Base-by-base conservation (phyloP, 2,888 invertebrate genomes). In the Agrochola lota region DNA sequence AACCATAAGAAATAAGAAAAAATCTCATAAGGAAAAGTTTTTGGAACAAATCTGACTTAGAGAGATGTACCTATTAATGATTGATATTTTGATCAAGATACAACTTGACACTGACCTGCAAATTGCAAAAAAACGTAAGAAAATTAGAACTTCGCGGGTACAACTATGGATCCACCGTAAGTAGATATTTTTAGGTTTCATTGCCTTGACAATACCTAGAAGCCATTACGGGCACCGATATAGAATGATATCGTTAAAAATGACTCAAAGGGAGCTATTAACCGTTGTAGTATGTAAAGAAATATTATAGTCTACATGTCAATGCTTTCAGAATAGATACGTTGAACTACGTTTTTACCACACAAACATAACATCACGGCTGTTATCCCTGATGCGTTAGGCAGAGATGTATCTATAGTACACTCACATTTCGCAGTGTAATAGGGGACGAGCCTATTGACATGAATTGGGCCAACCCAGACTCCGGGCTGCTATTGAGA, bases 171-270 rank as follows among this genome's bases (percentile, higher is more conserved):
- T 43, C 43, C 43, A 43, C 9, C 11, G 7, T 55, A 35, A 17
- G 15, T 40, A n/a, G 43, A 43, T 46, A 26, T 78, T 81, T 71
- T 52, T 64, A 64, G 30, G 6, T 12, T 49, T n/a, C 57, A 57
- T 74, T 81, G 15, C 8, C 23, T 49, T 52, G 30, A 81, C 57
- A 75, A 74, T 75, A 60, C 17, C 5, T n/a, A n/a, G 20, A 35
- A 49, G 49, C 23, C 17, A 52, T 76, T 55, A 59, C 52, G 5
- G 64, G 20, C 30, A 30, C 49, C 17, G 7, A 66, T 20, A 43
- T 30, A 64, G 23, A 52, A 52, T 52, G 52, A 74, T 17, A 82
- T 77, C 15, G 52, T 46, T 46, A 66, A 76, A 76, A 76, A 67
- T 17, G 35, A 6, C 23, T 66, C 23, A 77, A 52, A n/a, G 23